Conservation (phyloP, 2,888 invertebrate species). For the Hirtodrosophila alboralis region DNA sequence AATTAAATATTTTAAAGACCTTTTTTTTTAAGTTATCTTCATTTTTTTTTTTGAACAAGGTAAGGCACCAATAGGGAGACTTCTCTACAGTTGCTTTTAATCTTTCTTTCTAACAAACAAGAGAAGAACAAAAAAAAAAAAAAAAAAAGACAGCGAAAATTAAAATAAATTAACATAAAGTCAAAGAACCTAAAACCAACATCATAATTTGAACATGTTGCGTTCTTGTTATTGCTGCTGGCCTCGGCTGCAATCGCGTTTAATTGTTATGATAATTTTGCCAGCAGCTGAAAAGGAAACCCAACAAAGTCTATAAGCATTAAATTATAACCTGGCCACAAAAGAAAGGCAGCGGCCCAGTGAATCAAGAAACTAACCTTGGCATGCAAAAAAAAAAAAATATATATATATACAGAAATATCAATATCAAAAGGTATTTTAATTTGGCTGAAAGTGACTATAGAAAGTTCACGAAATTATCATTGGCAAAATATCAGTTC, state of each 20-base stretch:
- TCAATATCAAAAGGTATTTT: slow-evolving; percentile 7
- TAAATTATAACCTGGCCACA: slow-evolving; percentile 30
- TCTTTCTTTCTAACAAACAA: slow-evolving; percentile 32
- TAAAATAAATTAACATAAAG: slow-evolving; percentile 75
- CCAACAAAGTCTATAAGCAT: slow-evolving; percentile 21
- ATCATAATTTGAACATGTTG: slow-evolving; percentile 49
- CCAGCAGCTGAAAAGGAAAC: slow-evolving; percentile 48
- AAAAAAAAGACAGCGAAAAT: slow-evolving; percentile 43
- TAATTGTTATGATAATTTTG: slow-evolving; percentile 74
- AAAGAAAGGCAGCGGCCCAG: slow-evolving; percentile 48
- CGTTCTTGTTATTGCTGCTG: slow-evolving; percentile 28
- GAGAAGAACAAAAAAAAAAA: neutral
- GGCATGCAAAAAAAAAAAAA: slow-evolving; percentile 28
- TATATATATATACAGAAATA: neutral
- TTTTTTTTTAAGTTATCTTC: slow-evolving; percentile 11
- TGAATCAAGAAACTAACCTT: slow-evolving; percentile 45
- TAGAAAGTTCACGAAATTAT: slow-evolving; percentile 47
- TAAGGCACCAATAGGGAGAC: slow-evolving; percentile 29
- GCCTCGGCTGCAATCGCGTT: slow-evolving; percentile 60
- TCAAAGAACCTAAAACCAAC: slow-evolving; percentile 54
- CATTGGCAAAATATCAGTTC: slow-evolving; percentile 42
- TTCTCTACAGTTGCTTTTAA: slow-evolving; percentile 49
- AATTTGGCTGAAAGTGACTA: slow-evolving; percentile 45
- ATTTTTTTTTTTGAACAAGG: slow-evolving; percentile 4
- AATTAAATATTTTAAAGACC: slow-evolving; percentile 68